A percentile compares a stretch with the other conserved stretches of the same genome.
Conservation (phyloP, 2,797 vertebrate species). For the Buceros bicornis region DNA sequence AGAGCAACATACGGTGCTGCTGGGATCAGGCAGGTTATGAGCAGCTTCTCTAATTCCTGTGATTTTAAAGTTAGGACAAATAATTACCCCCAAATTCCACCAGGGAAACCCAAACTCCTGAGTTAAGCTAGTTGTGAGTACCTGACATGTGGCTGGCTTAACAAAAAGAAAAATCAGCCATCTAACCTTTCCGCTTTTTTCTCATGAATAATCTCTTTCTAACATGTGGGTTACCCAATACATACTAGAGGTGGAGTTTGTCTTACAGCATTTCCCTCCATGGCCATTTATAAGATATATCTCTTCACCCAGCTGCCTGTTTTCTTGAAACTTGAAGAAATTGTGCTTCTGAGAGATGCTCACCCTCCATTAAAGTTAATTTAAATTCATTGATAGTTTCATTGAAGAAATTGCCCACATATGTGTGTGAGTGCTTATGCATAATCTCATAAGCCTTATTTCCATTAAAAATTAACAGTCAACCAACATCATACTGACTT, state of each 20-base stretch:
- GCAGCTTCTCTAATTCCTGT: neutral
- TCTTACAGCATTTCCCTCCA: neutral
- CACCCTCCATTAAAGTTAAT: neutral
- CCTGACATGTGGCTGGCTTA: neutral
- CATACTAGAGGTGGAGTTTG: neutral
- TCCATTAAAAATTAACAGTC: neutral
- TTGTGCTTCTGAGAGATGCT: neutral
- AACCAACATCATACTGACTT: neutral
- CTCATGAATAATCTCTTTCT: neutral
- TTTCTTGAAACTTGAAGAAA: neutral
- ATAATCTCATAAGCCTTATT: neutral
- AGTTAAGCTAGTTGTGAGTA: neutral
- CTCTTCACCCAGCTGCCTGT: neutral
- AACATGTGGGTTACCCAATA: neutral
- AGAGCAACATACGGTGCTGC: neutral
- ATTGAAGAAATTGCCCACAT: neutral
- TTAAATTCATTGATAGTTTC: neutral
- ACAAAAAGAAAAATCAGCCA: neutral
- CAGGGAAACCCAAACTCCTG: neutral
- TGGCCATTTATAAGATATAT: neutral
- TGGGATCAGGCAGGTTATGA: neutral
- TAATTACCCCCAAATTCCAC: neutral
- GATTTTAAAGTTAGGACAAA: neutral
- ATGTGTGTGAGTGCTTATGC: neutral
- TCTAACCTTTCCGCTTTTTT: neutral